These are phyloP conservation scores for Amblyraja radiata DNA, from an alignment of 2,797 vertebrate genomes.

Conservation along the genomic window DNA sequence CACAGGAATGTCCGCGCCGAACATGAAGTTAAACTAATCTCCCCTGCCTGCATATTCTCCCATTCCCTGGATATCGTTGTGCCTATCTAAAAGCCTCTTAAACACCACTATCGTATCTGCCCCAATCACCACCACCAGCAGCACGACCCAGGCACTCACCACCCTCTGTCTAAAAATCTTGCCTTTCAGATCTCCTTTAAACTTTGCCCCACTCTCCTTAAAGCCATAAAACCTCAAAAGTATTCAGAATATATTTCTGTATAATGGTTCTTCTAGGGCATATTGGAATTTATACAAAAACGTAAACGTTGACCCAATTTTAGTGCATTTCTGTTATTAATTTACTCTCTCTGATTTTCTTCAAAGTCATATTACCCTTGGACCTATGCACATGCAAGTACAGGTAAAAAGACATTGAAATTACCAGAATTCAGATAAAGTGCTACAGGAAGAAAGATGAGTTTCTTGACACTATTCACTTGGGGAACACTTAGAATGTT, in stretches of 20 bases:
- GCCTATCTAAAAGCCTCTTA: too few relatives aligned
- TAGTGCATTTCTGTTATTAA: neutral
- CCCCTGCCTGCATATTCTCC: too few relatives aligned
- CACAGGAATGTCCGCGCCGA: too few relatives aligned
- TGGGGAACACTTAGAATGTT: conserved; percentile 29
- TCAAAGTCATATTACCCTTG: neutral
- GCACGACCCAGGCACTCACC: too few relatives aligned
- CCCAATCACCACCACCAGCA: too few relatives aligned
- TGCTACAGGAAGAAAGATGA: neutral
- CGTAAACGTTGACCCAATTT: neutral
- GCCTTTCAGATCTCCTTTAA: too few relatives aligned
- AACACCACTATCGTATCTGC: too few relatives aligned
- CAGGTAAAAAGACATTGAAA: neutral
- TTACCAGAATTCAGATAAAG: neutral
- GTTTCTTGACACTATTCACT: conserved; percentile 35
- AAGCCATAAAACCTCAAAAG: neutral
- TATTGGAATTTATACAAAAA: neutral
- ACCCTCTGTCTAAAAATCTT: too few relatives aligned
- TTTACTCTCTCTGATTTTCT: neutral
- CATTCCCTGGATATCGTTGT: too few relatives aligned
- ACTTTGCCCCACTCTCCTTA: too few relatives aligned
- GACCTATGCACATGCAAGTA: neutral
- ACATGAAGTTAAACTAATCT: too few relatives aligned
- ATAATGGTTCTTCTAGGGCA: neutral
- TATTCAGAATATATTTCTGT: neutral